phyloP scores from a whole-genome alignment of 2,797 vertebrate species.

The Mareca strepera region DNA sequence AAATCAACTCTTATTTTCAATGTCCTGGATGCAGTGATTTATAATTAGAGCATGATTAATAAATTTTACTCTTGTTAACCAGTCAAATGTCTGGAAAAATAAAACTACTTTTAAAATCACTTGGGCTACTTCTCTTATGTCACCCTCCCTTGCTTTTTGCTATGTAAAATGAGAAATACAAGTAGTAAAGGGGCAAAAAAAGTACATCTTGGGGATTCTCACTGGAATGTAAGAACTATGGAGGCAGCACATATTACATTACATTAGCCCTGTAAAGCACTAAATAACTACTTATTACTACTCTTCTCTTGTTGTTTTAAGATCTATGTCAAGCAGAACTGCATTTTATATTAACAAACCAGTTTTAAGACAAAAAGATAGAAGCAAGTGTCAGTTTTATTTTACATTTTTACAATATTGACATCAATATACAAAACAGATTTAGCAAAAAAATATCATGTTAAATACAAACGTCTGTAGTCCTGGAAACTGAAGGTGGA shows the following conservation, averaged over 20 bases:
- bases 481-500: not conserved
- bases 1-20: constrained; percentile 83
- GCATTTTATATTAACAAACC: not conserved
- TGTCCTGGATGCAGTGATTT: constrained; percentile 84
- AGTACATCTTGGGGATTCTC: not conserved
- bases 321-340: not conserved
- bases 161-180: not conserved
- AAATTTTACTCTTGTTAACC: constrained; percentile 79
- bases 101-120: constrained; percentile 81
- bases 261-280: not conserved
- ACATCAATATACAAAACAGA: constrained; percentile 52
- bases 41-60: constrained; percentile 84
- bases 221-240: not conserved
- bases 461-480: constrained; percentile 46
- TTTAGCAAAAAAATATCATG: not conserved
- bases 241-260: not conserved
- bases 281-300: not conserved
- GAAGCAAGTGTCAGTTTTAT: constrained; percentile 46
- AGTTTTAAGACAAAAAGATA: not conserved
- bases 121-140: not conserved
- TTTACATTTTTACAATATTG: constrained; percentile 40
- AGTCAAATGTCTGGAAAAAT: constrained; percentile 80
- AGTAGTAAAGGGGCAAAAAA: not conserved
- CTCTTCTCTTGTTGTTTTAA: not conserved
- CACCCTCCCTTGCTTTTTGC: not conserved